Conservation (phyloP, 2,888 invertebrate genomes). For the Papilio elwesi region DNA sequence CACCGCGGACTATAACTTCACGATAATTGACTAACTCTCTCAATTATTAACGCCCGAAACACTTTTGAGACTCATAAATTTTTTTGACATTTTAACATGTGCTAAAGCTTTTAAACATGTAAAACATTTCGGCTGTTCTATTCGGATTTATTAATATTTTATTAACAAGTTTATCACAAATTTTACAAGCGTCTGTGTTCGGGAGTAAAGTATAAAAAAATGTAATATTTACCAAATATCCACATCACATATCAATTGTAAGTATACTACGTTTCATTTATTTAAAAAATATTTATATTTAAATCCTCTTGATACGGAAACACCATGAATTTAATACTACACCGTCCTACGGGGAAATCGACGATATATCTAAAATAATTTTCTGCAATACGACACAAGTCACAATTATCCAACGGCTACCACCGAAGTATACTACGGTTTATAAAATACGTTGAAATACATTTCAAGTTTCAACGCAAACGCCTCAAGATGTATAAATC, state of each 20-base stretch:
- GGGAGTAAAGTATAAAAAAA: background rate
- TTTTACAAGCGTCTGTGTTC: background rate
- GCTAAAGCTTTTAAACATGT: background rate
- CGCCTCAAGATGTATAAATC: too few relatives aligned
- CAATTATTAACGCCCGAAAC: slow-evolving; percentile 1
- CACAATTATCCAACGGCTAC: too few relatives aligned
- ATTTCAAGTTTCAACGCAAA: too few relatives aligned
- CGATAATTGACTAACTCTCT: background rate
- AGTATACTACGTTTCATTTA: background rate
- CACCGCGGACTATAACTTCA: background rate
- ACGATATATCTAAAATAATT: too few relatives aligned
- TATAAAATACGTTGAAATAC: too few relatives aligned
- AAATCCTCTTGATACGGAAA: too few relatives aligned
- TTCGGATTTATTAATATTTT: background rate
- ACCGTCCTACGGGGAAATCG: too few relatives aligned
- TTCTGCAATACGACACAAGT: slow-evolving; percentile 1
- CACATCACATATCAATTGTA: slow-evolving; percentile 11
- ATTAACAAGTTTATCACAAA: background rate
- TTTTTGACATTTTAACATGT: background rate
- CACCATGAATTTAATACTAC: too few relatives aligned
- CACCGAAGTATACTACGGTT: too few relatives aligned
- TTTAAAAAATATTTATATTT: background rate
- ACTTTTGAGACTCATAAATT: background rate
- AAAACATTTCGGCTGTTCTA: background rate
- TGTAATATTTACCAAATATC: background rate